Percentiles rank a stretch among this genome's conserved stretches.
These are phyloP conservation scores for Formica selysi DNA, from an alignment of 1,140 invertebrate species.

Conservation along the genomic window DNA sequence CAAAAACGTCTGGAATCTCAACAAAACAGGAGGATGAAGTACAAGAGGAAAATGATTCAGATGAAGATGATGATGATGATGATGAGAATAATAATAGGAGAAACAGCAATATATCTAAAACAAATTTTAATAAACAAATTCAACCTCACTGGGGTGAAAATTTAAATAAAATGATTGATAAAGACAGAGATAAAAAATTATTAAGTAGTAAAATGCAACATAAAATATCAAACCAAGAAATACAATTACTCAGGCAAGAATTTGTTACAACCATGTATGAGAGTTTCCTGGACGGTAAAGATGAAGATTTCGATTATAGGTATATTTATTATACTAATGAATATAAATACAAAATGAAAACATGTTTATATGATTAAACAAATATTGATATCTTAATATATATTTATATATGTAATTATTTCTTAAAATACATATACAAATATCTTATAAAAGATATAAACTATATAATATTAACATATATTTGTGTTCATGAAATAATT, in stretches of 20 bases:
- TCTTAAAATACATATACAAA: neutral
- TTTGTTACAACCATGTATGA: conserved; percentile 96
- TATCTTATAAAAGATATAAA: conserved; percentile 1
- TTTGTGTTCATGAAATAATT: neutral
- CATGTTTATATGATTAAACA: neutral
- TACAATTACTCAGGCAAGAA: conserved; percentile 91
- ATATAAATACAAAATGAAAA: conserved; percentile 17
- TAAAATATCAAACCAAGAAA: conserved; percentile 84
- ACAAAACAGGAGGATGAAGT: conserved; percentile 82
- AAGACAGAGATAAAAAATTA: conserved; percentile 23
- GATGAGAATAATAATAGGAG: conserved; percentile 71
- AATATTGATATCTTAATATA: neutral
- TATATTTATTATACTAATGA: conserved; percentile 70
- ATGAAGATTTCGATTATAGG: conserved; percentile 94
- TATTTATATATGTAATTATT: neutral
- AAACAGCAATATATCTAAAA: neutral
- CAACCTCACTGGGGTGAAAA: conserved; percentile 65
- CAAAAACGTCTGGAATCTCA: conserved; percentile 89
- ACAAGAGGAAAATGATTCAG: conserved; percentile 74
- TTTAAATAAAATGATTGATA: neutral
- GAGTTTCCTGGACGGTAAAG: conserved; percentile 94
- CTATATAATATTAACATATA: neutral
- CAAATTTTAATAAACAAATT: conserved; percentile 16
- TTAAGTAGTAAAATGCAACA: conserved; percentile 18
- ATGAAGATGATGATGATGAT: too few species aligned